Evolutionary conservation across 2,113 vertebrate species (phyloP), one percentile per base, ranked within the genome.

Genomic region (Todiramphus chloris): DNA sequence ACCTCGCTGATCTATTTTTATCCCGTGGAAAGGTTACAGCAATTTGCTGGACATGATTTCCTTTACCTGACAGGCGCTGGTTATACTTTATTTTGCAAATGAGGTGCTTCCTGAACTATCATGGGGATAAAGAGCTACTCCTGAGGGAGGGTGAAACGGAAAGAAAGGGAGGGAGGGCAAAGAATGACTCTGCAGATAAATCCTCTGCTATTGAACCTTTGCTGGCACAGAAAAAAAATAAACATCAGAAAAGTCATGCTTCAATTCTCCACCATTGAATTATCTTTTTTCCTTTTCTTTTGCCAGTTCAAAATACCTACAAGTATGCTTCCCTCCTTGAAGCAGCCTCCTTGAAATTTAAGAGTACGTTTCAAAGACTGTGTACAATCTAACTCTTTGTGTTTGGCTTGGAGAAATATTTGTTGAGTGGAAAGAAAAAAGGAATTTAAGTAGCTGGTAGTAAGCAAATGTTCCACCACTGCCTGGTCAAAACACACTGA

Each of bases 161-260:
- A 91, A 70, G 37, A 93, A 88, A 75, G 39, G 69, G 43, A 92
- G 62, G 30, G 77, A 84, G 35, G 46, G 77, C 66, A 76, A 89
- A 84, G 87, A 94, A 88, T 74, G 55, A 76, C 64, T 89, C 82
- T 50, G 76, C 80, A 90, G 92, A 79, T 69, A 91, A 94, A 88
- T 86, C 80, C 83, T 95, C 69, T 33, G 33, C 56, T 84, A 74
- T 76, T 95, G 66, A 96, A 85, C 69, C 28, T 89, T 92, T 94
- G 23, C 83, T 89, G 90, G 82, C 89, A 80, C 53, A 82, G 76
- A 43, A 79, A 91, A 69, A 80, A 93, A 81, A 43, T 73, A 96
- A 95, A 95, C 77, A 89, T 51, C 63, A 88, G 68, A 90, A 89
- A 86, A 88, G 93, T 97, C 79, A 96, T 41, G 94, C 89, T 96